Conservation (phyloP, 1,140 invertebrate genomes). For the Drosophila insularis region DNA sequence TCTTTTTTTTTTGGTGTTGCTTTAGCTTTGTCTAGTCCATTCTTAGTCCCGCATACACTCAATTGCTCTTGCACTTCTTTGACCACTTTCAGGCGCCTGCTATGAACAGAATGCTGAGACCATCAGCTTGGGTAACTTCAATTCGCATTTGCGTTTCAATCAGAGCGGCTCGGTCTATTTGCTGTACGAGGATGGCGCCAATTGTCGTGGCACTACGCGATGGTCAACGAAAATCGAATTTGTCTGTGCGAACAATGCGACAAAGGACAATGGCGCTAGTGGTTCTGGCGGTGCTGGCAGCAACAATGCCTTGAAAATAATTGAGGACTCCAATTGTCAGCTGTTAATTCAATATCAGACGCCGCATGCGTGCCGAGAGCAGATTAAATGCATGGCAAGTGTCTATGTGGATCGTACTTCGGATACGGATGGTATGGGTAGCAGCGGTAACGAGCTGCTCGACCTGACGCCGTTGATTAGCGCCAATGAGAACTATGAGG, state of each 20-base stretch:
- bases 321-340: conserved; percentile 83
- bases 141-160: conserved; percentile 83
- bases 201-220: conserved; percentile 67
- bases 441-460: conserved; percentile 63
- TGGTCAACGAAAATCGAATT: conserved; percentile 84
- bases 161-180: conserved; percentile 83
- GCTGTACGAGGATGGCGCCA: conserved; percentile 83
- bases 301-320: conserved; percentile 73
- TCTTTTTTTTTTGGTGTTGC: conserved; percentile 29
- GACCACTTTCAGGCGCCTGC: conserved; percentile 71
- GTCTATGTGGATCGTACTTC: conserved; percentile 53
- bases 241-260: conserved; percentile 82
- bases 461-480: conserved; percentile 83
- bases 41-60: conserved; percentile 21
- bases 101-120: conserved; percentile 56
- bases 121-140: conserved; percentile 82
- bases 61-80: conserved; percentile 42
- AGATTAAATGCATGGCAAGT: conserved; percentile 73
- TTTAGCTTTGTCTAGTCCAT: conserved; percentile 21
- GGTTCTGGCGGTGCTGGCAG: background rate
- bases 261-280: conserved; percentile 53
- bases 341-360: conserved; percentile 83
- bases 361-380: conserved; percentile 82
- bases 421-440: conserved; percentile 55
- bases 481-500: conserved; percentile 82